Evolutionary conservation across 2,797 vertebrate species (phyloP).

Genomic region (Leptoclinus maculatus): DNA sequence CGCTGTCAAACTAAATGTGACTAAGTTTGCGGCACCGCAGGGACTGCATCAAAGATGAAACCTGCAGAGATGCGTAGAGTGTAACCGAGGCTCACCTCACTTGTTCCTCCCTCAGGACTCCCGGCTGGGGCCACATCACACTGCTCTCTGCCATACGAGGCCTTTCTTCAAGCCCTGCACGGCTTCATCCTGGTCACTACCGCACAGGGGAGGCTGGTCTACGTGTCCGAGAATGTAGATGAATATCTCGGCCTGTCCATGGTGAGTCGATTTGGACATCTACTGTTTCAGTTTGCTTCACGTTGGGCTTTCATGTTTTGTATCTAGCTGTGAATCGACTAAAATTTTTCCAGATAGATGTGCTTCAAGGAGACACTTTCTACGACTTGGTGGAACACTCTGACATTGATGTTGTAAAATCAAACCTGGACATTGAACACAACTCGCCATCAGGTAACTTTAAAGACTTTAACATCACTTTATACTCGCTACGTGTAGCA

Average conservation of each 20-base stretch:
- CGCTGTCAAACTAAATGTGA: constrained; percentile 25
- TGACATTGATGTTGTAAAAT: constrained; percentile 61
- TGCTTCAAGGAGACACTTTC: constrained; percentile 85
- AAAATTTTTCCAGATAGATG: constrained; percentile 82
- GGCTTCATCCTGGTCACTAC: constrained; percentile 88
- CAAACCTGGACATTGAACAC: constrained; percentile 72
- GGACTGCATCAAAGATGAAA: constrained; percentile 34
- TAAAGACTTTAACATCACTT: not conserved
- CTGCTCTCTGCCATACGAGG: constrained; percentile 61
- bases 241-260: constrained; percentile 87
- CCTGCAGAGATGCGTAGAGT: constrained; percentile 23
- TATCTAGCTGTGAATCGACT: constrained; percentile 6
- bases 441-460: constrained; percentile 75
- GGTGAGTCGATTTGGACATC: constrained; percentile 76
- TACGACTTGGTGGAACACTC: constrained; percentile 83
- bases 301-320: not conserved
- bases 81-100: constrained; percentile 36
- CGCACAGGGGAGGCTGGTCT: constrained; percentile 82
- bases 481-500: too few relatives aligned
- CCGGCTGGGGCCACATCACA: constrained; percentile 17
- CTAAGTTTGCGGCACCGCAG: constrained; percentile 4
- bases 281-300: not conserved
- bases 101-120: constrained; percentile 60
- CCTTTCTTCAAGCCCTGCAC: constrained; percentile 84
- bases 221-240: constrained; percentile 87